Conservation (phyloP, 2,113 vertebrate genomes). For the Phalacrocorax carbo region DNA sequence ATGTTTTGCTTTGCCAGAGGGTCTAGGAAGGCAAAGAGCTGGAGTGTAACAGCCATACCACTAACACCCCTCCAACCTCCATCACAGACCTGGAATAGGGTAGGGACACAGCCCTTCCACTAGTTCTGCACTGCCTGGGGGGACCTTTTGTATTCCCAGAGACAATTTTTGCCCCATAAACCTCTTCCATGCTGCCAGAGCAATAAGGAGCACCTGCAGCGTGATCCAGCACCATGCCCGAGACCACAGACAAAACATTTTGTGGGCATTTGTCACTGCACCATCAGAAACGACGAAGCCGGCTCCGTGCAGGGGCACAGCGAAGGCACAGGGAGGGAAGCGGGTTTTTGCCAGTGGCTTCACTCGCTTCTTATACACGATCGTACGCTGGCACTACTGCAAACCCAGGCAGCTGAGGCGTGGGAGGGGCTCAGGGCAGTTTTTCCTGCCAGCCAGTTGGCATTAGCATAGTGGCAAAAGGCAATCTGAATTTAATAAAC, state of each 20-base stretch:
- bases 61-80: background rate
- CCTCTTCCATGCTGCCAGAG: background rate
- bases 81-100: background rate
- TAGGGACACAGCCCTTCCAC: background rate
- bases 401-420: background rate
- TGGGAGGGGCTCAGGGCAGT: background rate
- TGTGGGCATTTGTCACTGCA: background rate
- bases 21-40: background rate
- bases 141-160: background rate
- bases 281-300: background rate
- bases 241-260: background rate
- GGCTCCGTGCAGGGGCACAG: background rate
- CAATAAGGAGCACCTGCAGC: background rate
- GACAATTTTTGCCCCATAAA: background rate
- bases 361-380: rapidly evolving
- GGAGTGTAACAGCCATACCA: background rate
- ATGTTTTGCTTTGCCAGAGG: background rate
- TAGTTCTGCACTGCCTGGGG: background rate
- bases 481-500: background rate
- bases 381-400: rapidly evolving
- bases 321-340: background rate
- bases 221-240: background rate
- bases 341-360: rapidly evolving
- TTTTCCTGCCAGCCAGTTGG: background rate
- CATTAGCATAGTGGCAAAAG: background rate